These are phyloP conservation scores for Gymnoscopelus braueri DNA, from an alignment of 2,797 vertebrate species.

Conservation along the genomic window DNA sequence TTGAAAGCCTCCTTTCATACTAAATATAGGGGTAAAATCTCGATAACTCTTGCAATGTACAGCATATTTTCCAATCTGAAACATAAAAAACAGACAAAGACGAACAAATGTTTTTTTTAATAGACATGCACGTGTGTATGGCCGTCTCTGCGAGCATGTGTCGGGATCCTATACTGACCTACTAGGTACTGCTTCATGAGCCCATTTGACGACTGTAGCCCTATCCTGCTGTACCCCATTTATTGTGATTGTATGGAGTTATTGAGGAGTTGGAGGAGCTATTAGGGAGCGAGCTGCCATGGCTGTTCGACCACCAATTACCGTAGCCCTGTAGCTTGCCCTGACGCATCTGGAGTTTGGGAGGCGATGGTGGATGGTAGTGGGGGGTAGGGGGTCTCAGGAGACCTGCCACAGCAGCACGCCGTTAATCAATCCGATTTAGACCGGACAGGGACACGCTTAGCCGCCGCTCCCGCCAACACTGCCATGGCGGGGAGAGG, in stretches of 20 bases:
- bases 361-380: slow-evolving; percentile 36
- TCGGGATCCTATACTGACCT: slow-evolving; percentile 52
- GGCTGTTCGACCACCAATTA: slow-evolving; percentile 80
- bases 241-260: slow-evolving; percentile 80
- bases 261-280: slow-evolving; percentile 80
- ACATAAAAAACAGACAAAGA: slow-evolving; percentile 38
- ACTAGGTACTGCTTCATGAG: slow-evolving; percentile 69
- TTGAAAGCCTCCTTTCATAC: background rate
- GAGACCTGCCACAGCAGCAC: slow-evolving; percentile 78
- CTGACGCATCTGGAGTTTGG: slow-evolving; percentile 59
- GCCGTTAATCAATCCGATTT: slow-evolving; percentile 86
- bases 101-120: slow-evolving; percentile 31
- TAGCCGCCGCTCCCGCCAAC: slow-evolving; percentile 73
- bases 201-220: slow-evolving; percentile 76
- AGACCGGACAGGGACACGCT: slow-evolving; percentile 82
- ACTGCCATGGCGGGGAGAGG: slow-evolving; percentile 60
- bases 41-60: too few relatives aligned
- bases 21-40: too few relatives aligned
- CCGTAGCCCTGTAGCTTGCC: slow-evolving; percentile 64
- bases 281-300: slow-evolving; percentile 80
- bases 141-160: slow-evolving; percentile 21
- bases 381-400: slow-evolving; percentile 58
- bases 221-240: slow-evolving; percentile 67
- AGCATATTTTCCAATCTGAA: slow-evolving; percentile 1
- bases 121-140: slow-evolving; percentile 17